Base-by-base conservation (phyloP, 2,113 vertebrate genomes). In the Sardina pilchardus region DNA sequence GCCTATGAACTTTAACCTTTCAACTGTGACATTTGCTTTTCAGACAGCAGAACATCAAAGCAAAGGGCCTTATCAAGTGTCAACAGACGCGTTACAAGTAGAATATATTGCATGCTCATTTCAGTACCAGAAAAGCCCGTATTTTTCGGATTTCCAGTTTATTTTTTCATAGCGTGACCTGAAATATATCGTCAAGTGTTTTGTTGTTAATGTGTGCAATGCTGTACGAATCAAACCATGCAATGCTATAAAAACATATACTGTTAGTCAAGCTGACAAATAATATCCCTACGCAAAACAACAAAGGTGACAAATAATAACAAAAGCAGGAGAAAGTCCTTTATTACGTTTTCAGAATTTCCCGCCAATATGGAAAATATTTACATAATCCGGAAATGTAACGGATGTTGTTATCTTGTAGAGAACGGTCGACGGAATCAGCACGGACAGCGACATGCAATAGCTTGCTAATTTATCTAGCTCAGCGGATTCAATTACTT, bases 381-480 rank as follows among this genome's bases (percentile, higher is more conserved):
- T 88, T 83, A 59, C 88, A 87, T 86, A 43, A 89, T 84, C 34
- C 86, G 90, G 91, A 93, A 84, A 85, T 88, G 47, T 85, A 85
- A 87, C 90, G 90, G 91, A 93, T 89, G 88, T 88, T 59, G 82
- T 89, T 86, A 86, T 34, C 45, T 71, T 30, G 43, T 1, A 3
- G 6, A 6, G 39, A 81, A 42, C 42, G 48, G 16, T 47, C 7
- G 21, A 36, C 42, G 19, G 42, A n/a, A 36, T 75, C 7, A 45
- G 43, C 4, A 45, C 2, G 24, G 36, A 39, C 10, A 24, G 4
- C 1, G 6, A 10, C 14, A 34, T 34, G 63, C 1, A n/a, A 45
- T 45, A 44, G 53, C 50, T 75, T n/a, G 17, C 19, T 78, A 45
- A 24, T 85, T 42, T 45, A 78, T 3, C 83, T 59, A n/a, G 6